Evolutionary conservation across 2,888 invertebrate genomes (phyloP), one percentile per base, ranked within the genome.

Genomic region (Nematopogon swammerdamellus): DNA sequence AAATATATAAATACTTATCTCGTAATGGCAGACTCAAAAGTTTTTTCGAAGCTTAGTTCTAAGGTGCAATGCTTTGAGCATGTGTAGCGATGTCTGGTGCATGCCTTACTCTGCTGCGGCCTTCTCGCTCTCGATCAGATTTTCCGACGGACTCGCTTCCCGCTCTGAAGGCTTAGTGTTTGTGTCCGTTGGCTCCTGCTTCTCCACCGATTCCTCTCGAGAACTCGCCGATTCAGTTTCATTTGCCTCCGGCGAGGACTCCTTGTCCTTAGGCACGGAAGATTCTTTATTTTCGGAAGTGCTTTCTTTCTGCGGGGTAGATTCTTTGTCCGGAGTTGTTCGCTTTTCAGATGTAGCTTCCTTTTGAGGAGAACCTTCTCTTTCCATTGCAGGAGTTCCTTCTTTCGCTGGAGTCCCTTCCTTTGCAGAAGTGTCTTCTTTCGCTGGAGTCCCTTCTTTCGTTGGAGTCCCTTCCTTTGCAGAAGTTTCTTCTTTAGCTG

Each of bases 111-210:
- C 73, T 51, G 66, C 63, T 17, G 68, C 70, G 1, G 63, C 61
- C 59, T 74, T 63, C 61, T 81, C 81, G 56, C 67, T 80, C 56
- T 70, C 62, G 55, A 80, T 76, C 51, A 81, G 65, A 54, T 70
- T 65, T 55, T 73, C 72, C 0, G 80, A 77, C 5, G 70, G 66
- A 53, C 68, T 67, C 16, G 50, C 16, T 18, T 70, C 70, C n/a
- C n/a, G n/a, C n/a, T n/a, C n/a, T n/a, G n/a, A n/a, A n/a, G n/a
- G n/a, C n/a, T n/a, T n/a, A n/a, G n/a, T n/a, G n/a, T n/a, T n/a
- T n/a, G n/a, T n/a, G 43, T 57, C 57, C 52, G 59, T 63, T 52
- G 59, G 60, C 48, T 51, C 54, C 36, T 70, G 67, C 51, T 72
- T 75, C 51, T 76, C 80, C 20, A 65, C 62, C 29, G 80, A 80